A percentile compares a stretch with the other conserved stretches of the same genome.
These are phyloP conservation scores for Lophotriccus pileatus DNA, from an alignment of 2,797 vertebrate species.

Conservation along the genomic window DNA sequence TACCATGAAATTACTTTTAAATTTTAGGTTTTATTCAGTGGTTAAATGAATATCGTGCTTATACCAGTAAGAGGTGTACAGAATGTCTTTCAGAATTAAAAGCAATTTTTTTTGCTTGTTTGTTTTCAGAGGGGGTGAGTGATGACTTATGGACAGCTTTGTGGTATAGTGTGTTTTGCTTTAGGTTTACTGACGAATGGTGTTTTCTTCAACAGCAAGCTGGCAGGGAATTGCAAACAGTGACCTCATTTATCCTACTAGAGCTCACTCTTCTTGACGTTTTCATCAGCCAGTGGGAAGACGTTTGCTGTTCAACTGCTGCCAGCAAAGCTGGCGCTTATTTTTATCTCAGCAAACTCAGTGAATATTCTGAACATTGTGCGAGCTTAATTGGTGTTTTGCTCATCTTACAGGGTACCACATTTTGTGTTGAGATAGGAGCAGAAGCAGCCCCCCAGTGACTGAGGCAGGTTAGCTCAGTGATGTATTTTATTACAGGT, in stretches of 20 bases:
- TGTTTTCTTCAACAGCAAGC: constrained; percentile 40
- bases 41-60: not conserved
- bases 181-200: constrained; percentile 17
- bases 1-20: not conserved
- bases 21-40: not conserved
- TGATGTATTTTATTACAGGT: not conserved
- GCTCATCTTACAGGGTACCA: not conserved
- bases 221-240: constrained; percentile 36
- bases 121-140: not conserved
- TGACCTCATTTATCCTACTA: constrained; percentile 32
- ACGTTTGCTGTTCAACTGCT: constrained; percentile 10
- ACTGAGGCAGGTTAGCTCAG: not conserved
- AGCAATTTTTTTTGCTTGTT: not conserved
- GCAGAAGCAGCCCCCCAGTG: not conserved
- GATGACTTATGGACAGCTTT: not conserved
- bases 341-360: not conserved
- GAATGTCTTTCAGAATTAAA: not conserved
- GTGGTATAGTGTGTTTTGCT: not conserved
- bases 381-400: not conserved
- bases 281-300: constrained; percentile 37
- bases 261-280: constrained; percentile 28
- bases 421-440: not conserved
- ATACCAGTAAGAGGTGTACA: not conserved
- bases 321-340: constrained; percentile 1
- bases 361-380: not conserved